Percentiles rank a stretch among this genome's conserved stretches.
These are phyloP conservation scores for Pyrocephalus nanus DNA, from an alignment of 2,797 vertebrate species.

Conservation along the genomic window DNA sequence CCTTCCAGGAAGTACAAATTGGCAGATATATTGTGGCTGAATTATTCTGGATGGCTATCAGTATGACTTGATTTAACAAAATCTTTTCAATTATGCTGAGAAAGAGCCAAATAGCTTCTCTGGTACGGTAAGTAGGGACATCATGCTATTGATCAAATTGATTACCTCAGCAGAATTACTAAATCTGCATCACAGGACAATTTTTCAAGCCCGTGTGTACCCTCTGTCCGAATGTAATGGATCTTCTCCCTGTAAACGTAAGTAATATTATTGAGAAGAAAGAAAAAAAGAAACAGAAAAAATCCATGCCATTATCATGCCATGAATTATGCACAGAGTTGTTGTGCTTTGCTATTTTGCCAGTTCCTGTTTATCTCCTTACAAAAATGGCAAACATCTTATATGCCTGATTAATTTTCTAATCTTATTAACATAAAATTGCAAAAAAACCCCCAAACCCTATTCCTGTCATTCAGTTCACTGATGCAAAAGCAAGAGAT, in stretches of 20 bases:
- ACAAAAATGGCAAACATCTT: background rate
- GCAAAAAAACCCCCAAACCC: background rate
- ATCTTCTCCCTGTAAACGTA: conserved; percentile 91
- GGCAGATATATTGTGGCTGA: background rate
- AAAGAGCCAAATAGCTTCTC: background rate
- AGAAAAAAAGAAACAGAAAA: background rate
- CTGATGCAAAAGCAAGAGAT: background rate
- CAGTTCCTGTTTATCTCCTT: background rate
- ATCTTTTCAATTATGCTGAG: background rate
- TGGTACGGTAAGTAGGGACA: background rate
- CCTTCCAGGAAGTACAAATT: background rate
- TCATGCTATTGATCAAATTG: background rate
- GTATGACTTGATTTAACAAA: background rate
- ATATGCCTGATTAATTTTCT: background rate
- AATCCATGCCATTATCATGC: background rate
- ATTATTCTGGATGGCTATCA: background rate
- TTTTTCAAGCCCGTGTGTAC: conserved; percentile 92
- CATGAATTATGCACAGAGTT: background rate
- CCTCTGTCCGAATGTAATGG: conserved; percentile 95
- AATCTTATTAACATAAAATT: background rate
- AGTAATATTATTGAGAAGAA: background rate
- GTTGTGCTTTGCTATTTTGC: background rate
- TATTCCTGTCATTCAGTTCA: background rate
- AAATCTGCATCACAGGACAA: conserved; percentile 96
- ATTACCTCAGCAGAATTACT: conserved; percentile 94